Base-by-base conservation (phyloP, 2,113 vertebrate genomes). In the Ailurus styani region DNA sequence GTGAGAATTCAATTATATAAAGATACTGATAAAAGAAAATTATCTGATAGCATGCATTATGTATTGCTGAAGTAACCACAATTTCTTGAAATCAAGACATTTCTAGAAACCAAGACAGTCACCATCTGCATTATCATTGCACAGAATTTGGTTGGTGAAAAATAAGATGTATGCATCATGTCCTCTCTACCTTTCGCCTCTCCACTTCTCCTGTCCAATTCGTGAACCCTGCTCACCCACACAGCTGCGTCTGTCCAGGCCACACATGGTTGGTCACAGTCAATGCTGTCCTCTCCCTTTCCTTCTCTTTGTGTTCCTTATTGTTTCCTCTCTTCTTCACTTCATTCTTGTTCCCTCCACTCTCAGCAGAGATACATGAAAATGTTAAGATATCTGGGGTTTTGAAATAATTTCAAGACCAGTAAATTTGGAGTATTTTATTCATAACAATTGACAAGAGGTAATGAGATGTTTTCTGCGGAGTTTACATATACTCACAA, bases 161-260 rank as follows among this genome's bases (percentile, higher is more conserved):
- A 81, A 23, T 13, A 42, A 10, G 9, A 25, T 17, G 15, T 21
- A 3, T 0, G 0, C 25, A 45, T 15, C 47, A 29, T 47, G 2
- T 78, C 12, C 17, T 15, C 4, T 29, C 66, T 42, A 6, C 27
- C 73, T 40, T 75, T 29, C 4, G 31, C 6, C 9, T 62, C 40
- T 70, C 21, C 7, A 2, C 12, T 52, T 21, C 73, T 79, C 15
- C 64, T 73, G 0, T 34, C 31, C 55, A 40, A 40, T 1, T 31
- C 8, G 14, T 62, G 45, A 10, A 31, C n/a, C 42, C 60, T 29
- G 40, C 72, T 73, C 6, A 15, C 13, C 13, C 72, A 45, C 40
- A 45, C 23, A 45, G 42, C 42, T 29, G 72, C 45, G 7, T 75
- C 27, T 75, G 12, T 1, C 25, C 2, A 14, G 42, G 14, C 7